Base-by-base conservation (phyloP, 2,797 vertebrate species). In the Anableps anableps region DNA sequence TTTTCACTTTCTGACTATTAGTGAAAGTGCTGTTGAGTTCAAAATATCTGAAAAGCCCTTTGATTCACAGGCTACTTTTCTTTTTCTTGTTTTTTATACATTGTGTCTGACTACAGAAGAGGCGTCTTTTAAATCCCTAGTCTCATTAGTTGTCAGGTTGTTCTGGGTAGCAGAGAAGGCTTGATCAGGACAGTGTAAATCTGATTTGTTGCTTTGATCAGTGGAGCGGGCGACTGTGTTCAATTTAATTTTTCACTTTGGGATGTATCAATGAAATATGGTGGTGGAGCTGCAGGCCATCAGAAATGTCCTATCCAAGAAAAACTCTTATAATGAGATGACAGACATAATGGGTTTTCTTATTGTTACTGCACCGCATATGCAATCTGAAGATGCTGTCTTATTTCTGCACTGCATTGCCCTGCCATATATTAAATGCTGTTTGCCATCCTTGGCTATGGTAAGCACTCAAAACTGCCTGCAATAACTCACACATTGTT, bases 191-290 rank as follows among this genome's bases (percentile, higher is more conserved):
- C 76, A 88, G 89, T 81, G 91, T 88, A 83, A 89, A 92, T 92
- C 85, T 93, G 91, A 95, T 93, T 93, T 89, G 88, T 89, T 90
- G 89, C 90, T 89, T 91, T 92, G 94, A 94, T 95, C 94, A 91
- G 83, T 93, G 92, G 90, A 94, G 93, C 94, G 90, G 83, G 85
- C 92, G 85, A 83, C 81, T 89, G 87, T 92, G 86, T 92, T 95
- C 93, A 95, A 93, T 95, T 95, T 94, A 94, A 95, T 92, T 93
- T 95, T 94, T 94, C 88, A 93, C 92, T 93, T 92, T 89, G 81
- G 90, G 88, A 91, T 85, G 88, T 82, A 87, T 85, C 85, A 72
- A 85, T 43, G 82, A 89, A 91, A 88, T 74, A 75, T 78, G 75
- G 88, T 93, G 88, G 89, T 89, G 71, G 79, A 85, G 90, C 91